phyloP scores from a whole-genome alignment of 2,888 invertebrate species.

The Eupithecia exiguata region DNA sequence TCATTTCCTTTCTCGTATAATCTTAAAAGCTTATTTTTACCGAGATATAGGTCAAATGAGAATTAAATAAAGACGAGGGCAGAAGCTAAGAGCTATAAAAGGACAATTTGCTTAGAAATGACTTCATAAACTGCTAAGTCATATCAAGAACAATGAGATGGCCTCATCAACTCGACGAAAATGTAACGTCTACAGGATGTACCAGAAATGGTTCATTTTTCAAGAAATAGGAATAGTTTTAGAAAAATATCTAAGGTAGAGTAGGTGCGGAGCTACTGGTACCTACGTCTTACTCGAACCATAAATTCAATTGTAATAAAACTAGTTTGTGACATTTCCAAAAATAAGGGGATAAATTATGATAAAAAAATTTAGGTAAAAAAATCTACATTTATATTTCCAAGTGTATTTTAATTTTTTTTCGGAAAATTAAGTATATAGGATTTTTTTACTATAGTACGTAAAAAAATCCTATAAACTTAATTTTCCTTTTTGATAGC shows the following conservation, averaged over 20 bases:
- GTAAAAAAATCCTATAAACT: too few species aligned
- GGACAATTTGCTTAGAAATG: conserved; percentile 27
- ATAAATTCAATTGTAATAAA: too few species aligned
- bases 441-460: too few species aligned
- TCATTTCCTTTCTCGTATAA: neutral
- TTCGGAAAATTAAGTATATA: too few species aligned
- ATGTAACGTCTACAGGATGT: conserved; percentile 8
- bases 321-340: too few species aligned
- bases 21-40: neutral
- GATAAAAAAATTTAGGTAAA: too few species aligned
- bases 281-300: too few species aligned
- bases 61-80: neutral
- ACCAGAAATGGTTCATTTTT: neutral
- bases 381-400: too few species aligned
- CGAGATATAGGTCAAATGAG: neutral
- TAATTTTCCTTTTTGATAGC: too few species aligned
- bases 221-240: neutral
- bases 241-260: neutral
- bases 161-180: conserved; percentile 26
- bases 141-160: conserved; percentile 32
- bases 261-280: too few species aligned
- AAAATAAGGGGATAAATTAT: too few species aligned
- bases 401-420: too few species aligned
- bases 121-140: conserved; percentile 31
- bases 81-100: conserved; percentile 16